Conservation (phyloP, 2,797 vertebrate species). For the Mormyrus proboscirostris region DNA sequence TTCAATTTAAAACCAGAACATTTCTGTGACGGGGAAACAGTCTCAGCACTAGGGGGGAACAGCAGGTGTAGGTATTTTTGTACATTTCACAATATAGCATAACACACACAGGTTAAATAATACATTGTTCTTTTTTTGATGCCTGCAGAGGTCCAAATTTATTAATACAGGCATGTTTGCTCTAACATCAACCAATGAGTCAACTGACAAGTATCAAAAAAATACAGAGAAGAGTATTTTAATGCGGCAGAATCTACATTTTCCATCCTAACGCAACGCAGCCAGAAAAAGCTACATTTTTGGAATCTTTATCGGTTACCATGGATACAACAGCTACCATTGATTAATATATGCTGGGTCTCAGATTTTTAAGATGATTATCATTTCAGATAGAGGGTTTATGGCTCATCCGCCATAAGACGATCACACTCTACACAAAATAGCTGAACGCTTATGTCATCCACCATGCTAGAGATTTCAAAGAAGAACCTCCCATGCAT, state of each 20-base stretch:
- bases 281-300: neutral
- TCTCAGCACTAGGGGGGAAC: neutral
- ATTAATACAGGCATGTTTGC: neutral
- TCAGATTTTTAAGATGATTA: neutral
- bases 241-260: neutral
- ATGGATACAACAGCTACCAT: neutral
- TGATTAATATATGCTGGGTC: neutral
- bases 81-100: neutral
- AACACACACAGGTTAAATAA: neutral
- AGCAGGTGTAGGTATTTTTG: neutral
- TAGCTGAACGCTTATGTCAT: neutral
- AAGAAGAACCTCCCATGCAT: neutral
- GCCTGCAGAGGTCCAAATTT: neutral
- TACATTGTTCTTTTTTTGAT: neutral
- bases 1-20: neutral
- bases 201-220: neutral
- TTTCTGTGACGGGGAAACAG: neutral
- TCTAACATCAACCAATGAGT: neutral
- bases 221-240: neutral
- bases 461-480: neutral
- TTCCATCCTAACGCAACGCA: neutral
- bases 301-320: neutral
- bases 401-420: neutral
- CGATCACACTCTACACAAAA: neutral
- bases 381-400: neutral